Evolutionary conservation across 2,888 invertebrate genomes (phyloP).

Genomic region (Lamproptera curius): DNA sequence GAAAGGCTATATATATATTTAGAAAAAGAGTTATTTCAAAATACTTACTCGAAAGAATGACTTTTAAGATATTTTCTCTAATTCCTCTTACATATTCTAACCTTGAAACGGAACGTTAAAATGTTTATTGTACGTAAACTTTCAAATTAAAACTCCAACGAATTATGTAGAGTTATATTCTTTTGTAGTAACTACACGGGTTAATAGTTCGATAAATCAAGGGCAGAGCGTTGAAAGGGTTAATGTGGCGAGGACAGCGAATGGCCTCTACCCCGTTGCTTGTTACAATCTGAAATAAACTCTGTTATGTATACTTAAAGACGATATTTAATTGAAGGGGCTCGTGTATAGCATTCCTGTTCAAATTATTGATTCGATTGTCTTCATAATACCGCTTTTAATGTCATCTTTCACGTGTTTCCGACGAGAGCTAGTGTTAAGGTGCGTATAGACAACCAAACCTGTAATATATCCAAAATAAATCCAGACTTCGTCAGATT

Average conservation of each 20-base stretch:
- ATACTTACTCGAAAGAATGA: too few relatives aligned
- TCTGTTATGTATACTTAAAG: slow-evolving; percentile 6
- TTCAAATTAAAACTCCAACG: too few relatives aligned
- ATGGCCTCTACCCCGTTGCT: slow-evolving; percentile 41
- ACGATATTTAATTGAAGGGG: fast-evolving
- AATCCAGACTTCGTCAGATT: too few relatives aligned
- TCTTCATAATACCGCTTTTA: slow-evolving; percentile 45
- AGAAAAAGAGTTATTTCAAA: too few relatives aligned
- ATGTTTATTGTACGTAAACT: too few relatives aligned
- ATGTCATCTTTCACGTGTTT: slow-evolving; percentile 16
- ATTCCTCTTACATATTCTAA: too few relatives aligned
- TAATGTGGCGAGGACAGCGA: slow-evolving; percentile 53
- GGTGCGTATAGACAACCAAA: too few relatives aligned
- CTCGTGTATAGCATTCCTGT: slow-evolving; percentile 7
- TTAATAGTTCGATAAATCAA: slow-evolving; percentile 67
- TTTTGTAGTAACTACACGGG: slow-evolving; percentile 27
- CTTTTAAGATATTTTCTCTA: too few relatives aligned
- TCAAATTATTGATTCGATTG: slow-evolving; percentile 34
- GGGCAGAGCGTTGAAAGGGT: slow-evolving; percentile 60
- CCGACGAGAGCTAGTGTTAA: background rate
- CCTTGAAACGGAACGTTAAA: too few relatives aligned
- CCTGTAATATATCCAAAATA: too few relatives aligned
- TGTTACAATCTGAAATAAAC: slow-evolving; percentile 23
- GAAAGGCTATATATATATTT: too few relatives aligned
- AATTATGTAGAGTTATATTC: slow-evolving; percentile 27